Evolutionary conservation across 1,140 invertebrate species (phyloP), one percentile per base, ranked within the genome.

Genomic region (Lepeophtheirus salmonis): DNA sequence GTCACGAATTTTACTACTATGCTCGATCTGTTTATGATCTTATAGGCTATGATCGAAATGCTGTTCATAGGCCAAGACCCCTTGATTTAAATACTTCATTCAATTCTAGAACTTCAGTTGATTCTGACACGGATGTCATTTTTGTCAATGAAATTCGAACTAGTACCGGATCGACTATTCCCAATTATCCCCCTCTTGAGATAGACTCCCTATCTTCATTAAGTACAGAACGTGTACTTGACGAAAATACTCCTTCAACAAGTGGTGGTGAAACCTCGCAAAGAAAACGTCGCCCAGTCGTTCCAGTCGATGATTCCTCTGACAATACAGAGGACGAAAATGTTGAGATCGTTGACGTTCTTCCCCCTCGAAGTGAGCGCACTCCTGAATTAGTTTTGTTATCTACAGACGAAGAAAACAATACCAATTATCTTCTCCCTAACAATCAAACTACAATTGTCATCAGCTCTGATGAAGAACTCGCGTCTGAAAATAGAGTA

Each of bases 1-100:
- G 88, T 30, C 87, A 92, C 66, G 90, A 96, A 69, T 78, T 95
- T 62, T 81, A 82, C 63, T 80, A 79, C 68, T 96, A 86, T 75
- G 86, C 89, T 41, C 77, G 79, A 22, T 86, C 84, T 6, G 83
- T 85, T 0, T 86, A 81, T 69, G 86, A 89, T 66, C 80, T 92
- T 76, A 73, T 80, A 52, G 82, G 81, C 1, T 77, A 75, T 66
- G 75, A 77, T 21, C 55, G 55, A 2, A 57, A 57, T 41, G 55
- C 55, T 20, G 2, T 16, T 17, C 25, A 57, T 23, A 57, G 13
- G 14, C 30, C 6, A 10, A 6, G 30, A 41, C 6, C 6, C 6
- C 30, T 41, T n/a, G 30, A 41, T n/a, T n/a, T n/a, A n/a, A n/a
- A n/a, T n/a, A n/a, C n/a, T n/a, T n/a, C n/a, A n/a, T n/a, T n/a